These are phyloP conservation scores for Cantharis rustica DNA, from an alignment of 2,888 invertebrate species.

Conservation along the genomic window DNA sequence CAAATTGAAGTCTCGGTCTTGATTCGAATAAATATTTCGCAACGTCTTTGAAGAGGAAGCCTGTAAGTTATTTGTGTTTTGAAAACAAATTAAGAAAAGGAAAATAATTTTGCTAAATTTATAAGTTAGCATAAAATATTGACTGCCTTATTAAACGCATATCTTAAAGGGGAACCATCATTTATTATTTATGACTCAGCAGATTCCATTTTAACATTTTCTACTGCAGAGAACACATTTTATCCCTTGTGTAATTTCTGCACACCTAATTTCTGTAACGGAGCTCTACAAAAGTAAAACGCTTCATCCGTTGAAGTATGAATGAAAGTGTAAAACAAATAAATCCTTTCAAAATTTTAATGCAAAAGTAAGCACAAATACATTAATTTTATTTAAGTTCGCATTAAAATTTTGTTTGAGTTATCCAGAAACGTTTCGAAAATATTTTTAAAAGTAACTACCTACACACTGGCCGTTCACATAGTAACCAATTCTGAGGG, in stretches of 20 bases:
- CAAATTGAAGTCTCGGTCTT: not conserved
- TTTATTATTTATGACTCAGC: constrained; percentile 1
- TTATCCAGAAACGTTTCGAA: not conserved
- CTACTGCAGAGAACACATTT: not conserved
- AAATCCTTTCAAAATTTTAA: not conserved
- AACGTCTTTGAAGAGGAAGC: not conserved
- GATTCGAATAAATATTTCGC: not conserved
- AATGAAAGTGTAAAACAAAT: not conserved
- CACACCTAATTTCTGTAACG: not conserved
- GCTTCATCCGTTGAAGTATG: not conserved
- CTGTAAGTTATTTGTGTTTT: not conserved
- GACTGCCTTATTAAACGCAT: not conserved
- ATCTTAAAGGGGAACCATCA: not conserved
- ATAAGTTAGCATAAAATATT: not conserved
- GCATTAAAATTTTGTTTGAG: not conserved
- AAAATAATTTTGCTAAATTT: not conserved
- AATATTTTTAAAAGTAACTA: not conserved
- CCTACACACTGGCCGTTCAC: not conserved
- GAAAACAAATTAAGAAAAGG: not conserved
- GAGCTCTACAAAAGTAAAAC: not conserved
- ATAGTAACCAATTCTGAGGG: not conserved
- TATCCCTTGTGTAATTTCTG: not conserved
- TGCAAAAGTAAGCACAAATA: not conserved
- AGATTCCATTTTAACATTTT: not conserved
- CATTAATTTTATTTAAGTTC: not conserved